A percentile compares a stretch with the other conserved stretches of the same genome.
These are phyloP conservation scores for Hapalemur alaotrensis DNA, from an alignment of 2,797 vertebrate species.

Conservation along the genomic window DNA sequence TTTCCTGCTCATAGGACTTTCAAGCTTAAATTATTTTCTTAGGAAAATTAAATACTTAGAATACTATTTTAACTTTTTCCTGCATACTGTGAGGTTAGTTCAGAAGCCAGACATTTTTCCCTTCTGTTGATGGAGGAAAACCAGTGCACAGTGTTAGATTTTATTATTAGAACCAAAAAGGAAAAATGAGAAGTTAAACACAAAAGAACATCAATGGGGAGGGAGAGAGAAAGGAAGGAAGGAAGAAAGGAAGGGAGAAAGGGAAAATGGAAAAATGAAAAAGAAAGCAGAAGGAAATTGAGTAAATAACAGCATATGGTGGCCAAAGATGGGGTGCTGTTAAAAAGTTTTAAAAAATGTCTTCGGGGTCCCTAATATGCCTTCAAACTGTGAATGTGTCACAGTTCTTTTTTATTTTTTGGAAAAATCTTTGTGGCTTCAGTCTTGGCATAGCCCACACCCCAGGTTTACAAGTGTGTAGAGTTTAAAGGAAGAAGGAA, in stretches of 20 bases:
- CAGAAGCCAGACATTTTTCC: neutral
- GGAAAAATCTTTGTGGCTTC: neutral
- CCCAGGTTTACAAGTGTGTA: neutral
- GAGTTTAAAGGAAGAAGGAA: neutral
- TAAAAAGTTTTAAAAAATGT: neutral
- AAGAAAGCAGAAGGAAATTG: neutral
- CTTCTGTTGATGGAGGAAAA: neutral
- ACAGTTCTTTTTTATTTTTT: neutral
- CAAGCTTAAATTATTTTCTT: neutral
- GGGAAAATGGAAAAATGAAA: no score
- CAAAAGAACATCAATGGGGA: neutral
- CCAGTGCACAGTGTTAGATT: neutral
- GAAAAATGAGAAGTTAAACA: neutral
- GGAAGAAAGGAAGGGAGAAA: no score
- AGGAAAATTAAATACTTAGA: neutral
- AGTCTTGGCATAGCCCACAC: neutral
- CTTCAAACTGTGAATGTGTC: neutral
- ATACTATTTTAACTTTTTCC: neutral
- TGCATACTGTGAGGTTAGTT: neutral
- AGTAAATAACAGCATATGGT: rapidly evolving
- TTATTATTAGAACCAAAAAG: neutral
- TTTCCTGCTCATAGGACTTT: neutral
- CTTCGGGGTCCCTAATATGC: no score
- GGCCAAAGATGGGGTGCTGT: rapidly evolving
- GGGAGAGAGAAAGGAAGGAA: neutral